Evolutionary conservation across 2,113 vertebrate species (phyloP).

Genomic region (Gobius niger): DNA sequence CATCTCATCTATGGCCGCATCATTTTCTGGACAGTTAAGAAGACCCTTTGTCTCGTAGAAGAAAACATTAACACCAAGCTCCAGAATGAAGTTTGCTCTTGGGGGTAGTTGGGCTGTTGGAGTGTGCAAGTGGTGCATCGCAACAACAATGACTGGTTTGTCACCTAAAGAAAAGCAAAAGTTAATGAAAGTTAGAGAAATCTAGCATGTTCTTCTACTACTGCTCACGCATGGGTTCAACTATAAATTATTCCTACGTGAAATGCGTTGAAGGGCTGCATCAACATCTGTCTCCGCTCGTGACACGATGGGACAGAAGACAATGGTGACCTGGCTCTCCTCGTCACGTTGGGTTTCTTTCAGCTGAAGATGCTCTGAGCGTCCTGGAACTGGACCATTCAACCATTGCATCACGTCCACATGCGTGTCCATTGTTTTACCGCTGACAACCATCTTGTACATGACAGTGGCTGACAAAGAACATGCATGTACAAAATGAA

Average conservation of each 20-base stretch:
- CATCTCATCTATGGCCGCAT: not conserved
- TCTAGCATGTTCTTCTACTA: not conserved
- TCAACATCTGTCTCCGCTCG: conserved; percentile 18
- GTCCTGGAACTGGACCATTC: accelerated
- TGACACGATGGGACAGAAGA: conserved; percentile 55
- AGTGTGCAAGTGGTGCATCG: conserved; percentile 34
- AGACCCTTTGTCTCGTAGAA: conserved; percentile 51
- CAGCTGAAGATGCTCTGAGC: not conserved
- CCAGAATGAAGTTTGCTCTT: accelerated
- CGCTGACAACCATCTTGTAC: conserved; percentile 15
- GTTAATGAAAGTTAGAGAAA: not conserved
- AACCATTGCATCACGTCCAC: not conserved
- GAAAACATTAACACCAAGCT: conserved; percentile 23
- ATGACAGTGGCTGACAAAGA: not conserved
- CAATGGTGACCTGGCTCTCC: not conserved
- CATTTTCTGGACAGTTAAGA: conserved; percentile 6
- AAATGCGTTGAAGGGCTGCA: not conserved
- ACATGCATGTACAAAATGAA: not conserved
- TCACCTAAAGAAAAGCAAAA: conserved; percentile 20
- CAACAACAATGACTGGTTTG: conserved; percentile 48
- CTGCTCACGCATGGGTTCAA: not conserved
- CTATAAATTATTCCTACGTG: not conserved
- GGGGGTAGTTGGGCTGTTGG: accelerated
- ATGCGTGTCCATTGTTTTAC: conserved; percentile 25
- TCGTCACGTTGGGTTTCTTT: accelerated